Percentiles rank a stretch among this genome's conserved stretches.
phyloP scores from a whole-genome alignment of 1,140 invertebrate genomes.

The Aphelenchoides avenae region DNA sequence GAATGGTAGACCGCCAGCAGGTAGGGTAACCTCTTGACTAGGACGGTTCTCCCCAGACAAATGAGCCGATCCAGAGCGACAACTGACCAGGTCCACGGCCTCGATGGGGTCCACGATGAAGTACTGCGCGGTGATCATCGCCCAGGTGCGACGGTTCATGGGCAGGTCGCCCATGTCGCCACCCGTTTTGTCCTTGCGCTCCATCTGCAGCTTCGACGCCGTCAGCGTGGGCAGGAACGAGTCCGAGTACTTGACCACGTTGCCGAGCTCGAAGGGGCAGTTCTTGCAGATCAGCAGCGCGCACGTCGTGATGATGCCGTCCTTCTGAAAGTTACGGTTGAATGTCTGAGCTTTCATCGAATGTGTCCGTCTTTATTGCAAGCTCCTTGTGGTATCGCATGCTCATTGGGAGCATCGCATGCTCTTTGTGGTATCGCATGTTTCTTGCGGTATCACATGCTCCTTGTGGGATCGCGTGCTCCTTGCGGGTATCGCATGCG shows the following conservation, averaged over 20 bases:
- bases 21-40: too few species aligned
- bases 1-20: too few species aligned
- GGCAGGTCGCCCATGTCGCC: background rate
- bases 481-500: too few species aligned
- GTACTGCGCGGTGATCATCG: slow-evolving; percentile 15
- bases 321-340: slow-evolving; percentile 13
- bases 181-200: slow-evolving; percentile 11
- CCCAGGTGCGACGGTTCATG: slow-evolving; percentile 19
- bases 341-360: slow-evolving; percentile 1
- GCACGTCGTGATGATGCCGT: slow-evolving; percentile 25
- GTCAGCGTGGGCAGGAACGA: slow-evolving; percentile 14
- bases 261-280: slow-evolving; percentile 15
- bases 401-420: too few species aligned
- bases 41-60: too few species aligned
- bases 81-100: too few species aligned
- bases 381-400: too few species aligned
- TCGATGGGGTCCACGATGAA: slow-evolving; percentile 26
- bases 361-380: too few species aligned
- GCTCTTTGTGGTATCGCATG: too few species aligned
- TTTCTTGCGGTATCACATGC: too few species aligned
- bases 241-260: slow-evolving; percentile 36
- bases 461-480: too few species aligned
- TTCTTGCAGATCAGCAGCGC: slow-evolving; percentile 21
- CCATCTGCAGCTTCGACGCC: slow-evolving; percentile 15
- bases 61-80: too few species aligned